Evolutionary conservation across 1,140 invertebrate genomes (phyloP).

Genomic region (Rhopalosiphum padi): DNA sequence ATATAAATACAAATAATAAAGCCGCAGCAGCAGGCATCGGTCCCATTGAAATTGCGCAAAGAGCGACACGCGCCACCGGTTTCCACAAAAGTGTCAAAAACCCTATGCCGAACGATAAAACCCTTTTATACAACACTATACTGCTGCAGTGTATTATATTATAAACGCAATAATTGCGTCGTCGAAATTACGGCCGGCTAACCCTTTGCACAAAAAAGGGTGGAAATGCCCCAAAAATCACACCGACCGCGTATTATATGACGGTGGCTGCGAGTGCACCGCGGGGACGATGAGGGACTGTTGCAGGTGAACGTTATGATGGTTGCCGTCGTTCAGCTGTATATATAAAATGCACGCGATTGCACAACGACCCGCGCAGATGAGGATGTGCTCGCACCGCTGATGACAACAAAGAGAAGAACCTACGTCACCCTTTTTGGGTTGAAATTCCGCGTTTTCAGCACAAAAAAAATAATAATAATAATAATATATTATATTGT

Average conservation of each 20-base stretch:
- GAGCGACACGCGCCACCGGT: constrained; percentile 54
- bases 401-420: constrained; percentile 38
- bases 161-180: constrained; percentile 49
- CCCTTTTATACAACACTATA: constrained; percentile 42
- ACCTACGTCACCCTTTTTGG: constrained; percentile 30
- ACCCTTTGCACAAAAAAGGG: constrained; percentile 47
- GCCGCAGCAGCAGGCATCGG: not conserved
- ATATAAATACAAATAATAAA: constrained; percentile 34
- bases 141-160: not conserved
- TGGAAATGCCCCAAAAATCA: constrained; percentile 55
- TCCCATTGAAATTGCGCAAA: constrained; percentile 56
- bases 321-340: constrained; percentile 23
- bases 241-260: not conserved
- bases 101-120: constrained; percentile 19
- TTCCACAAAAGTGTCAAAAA: constrained; percentile 57
- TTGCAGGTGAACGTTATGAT: constrained; percentile 39
- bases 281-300: not conserved
- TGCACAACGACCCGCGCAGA: constrained; percentile 42
- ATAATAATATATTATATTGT: constrained; percentile 42
- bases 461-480: constrained; percentile 49
- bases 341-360: constrained; percentile 17
- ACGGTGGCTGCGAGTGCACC: not conserved
- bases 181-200: not conserved
- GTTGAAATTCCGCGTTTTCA: constrained; percentile 49
- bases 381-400: not conserved